Conservation (phyloP, 2,888 invertebrate genomes). For the Diogma glabrata region DNA sequence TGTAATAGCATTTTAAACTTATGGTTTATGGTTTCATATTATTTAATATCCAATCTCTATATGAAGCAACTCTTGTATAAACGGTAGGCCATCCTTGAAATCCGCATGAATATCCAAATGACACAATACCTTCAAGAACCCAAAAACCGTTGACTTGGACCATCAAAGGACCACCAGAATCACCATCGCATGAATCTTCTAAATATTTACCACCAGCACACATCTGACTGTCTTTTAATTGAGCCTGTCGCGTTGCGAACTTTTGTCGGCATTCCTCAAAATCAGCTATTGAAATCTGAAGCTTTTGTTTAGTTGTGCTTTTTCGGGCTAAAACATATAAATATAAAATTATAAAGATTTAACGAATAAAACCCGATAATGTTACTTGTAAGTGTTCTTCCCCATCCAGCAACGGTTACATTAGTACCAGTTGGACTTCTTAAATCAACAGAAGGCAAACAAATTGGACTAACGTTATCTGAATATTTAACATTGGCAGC, state of each 20-base stretch:
- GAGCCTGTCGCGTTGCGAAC: conserved; percentile 26
- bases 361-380: too few species aligned
- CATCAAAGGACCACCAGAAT: conserved; percentile 66
- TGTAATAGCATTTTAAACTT: too few species aligned
- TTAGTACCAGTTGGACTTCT: conserved; percentile 30
- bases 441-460: conserved; percentile 34
- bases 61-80: conserved; percentile 44
- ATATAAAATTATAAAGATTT: too few species aligned
- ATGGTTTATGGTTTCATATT: too few species aligned
- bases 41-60: conserved; percentile 42
- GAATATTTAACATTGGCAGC: neutral
- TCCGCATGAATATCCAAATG: conserved; percentile 45
- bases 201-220: conserved; percentile 51
- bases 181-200: conserved; percentile 54
- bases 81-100: conserved; percentile 46
- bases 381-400: conserved; percentile 47
- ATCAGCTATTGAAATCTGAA: conserved; percentile 39
- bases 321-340: conserved; percentile 19
- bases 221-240: conserved; percentile 37
- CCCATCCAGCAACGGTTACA: conserved; percentile 52
- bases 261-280: conserved; percentile 37
- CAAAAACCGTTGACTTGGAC: conserved; percentile 33
- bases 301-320: conserved; percentile 45
- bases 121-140: conserved; percentile 45
- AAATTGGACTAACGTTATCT: conserved; percentile 30